phyloP scores from a whole-genome alignment of 92 coral and sea anemone genomes.

The Porites evermanni region DNA sequence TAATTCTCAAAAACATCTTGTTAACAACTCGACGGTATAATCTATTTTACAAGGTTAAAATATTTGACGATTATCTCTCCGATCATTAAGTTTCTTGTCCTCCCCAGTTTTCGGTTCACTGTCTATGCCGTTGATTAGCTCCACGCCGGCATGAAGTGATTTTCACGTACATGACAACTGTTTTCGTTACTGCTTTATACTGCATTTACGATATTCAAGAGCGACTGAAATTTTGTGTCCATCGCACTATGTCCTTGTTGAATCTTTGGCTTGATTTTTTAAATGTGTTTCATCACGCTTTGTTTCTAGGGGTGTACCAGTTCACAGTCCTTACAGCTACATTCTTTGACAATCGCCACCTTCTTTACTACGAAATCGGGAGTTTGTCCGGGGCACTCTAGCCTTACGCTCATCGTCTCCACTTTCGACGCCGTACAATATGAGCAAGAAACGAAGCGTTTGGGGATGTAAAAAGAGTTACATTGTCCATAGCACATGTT shows the following conservation, averaged over 20 bases:
- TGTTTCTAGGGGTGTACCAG: background rate
- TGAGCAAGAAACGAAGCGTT: constrained; percentile 67
- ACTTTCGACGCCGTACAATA: constrained; percentile 54
- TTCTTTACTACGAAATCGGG: constrained; percentile 63
- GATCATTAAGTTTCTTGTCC: too few relatives aligned
- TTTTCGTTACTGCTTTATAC: background rate
- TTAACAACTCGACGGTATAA: constrained; percentile 11
- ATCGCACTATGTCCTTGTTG: background rate
- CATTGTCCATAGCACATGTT: constrained; percentile 85
- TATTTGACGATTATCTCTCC: background rate
- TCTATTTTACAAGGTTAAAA: constrained; percentile 14
- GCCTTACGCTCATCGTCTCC: constrained; percentile 43
- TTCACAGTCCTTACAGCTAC: constrained; percentile 68
- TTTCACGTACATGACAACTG: background rate
- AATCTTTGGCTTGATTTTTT: background rate
- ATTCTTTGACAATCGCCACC: constrained; percentile 61
- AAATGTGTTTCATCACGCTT: background rate
- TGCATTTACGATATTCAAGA: background rate
- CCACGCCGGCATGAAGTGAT: background rate
- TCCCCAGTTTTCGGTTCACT: background rate
- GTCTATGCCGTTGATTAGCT: too few relatives aligned
- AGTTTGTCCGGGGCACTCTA: constrained; percentile 65
- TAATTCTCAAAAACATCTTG: constrained; percentile 6
- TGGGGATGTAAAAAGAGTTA: constrained; percentile 74
- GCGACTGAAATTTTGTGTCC: background rate